Conservation (phyloP, 2,113 vertebrate genomes). For the Neolamprologus brichardi region DNA sequence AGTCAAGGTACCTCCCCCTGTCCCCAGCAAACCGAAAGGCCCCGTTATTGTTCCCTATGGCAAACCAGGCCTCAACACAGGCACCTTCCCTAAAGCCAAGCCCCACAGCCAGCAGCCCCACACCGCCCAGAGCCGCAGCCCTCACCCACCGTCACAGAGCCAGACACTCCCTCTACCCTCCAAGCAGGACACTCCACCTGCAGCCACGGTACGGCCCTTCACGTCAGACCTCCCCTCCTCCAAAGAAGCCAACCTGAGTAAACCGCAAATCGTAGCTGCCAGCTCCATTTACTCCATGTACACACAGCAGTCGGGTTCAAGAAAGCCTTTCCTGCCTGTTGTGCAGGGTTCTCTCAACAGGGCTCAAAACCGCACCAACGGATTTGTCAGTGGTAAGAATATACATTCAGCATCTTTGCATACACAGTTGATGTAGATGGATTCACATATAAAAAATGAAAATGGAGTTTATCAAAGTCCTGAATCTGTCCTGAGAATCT, state of each 20-base stretch:
- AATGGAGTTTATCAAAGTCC: background rate
- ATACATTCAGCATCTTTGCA: background rate
- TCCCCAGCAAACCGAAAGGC: conserved; percentile 93
- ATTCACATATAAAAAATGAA: background rate
- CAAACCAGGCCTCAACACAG: conserved; percentile 66
- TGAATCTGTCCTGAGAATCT: background rate
- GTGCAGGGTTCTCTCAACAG: conserved; percentile 77
- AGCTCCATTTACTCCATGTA: conserved; percentile 99
- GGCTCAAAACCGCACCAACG: conserved; percentile 72
- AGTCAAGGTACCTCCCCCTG: conserved; percentile 91
- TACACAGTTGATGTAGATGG: background rate
- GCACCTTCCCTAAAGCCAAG: conserved; percentile 78
- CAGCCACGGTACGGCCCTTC: conserved; percentile 88
- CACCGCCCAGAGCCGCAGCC: conserved; percentile 41
- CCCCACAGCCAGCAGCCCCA: conserved; percentile 67
- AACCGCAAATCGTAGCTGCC: conserved; percentile 83
- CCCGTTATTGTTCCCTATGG: conserved; percentile 73
- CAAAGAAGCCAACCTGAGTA: conserved; percentile 79
- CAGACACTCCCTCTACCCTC: conserved; percentile 76
- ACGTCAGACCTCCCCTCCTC: conserved; percentile 84
- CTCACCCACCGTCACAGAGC: conserved; percentile 70
- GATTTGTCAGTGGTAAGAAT: conserved; percentile 82
- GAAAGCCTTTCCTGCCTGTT: conserved; percentile 78
- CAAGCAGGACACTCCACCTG: conserved; percentile 88
- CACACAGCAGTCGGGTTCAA: conserved; percentile 80